These are phyloP conservation scores for Melipona beecheii DNA, from an alignment of 2,888 invertebrate genomes.

Conservation along the genomic window DNA sequence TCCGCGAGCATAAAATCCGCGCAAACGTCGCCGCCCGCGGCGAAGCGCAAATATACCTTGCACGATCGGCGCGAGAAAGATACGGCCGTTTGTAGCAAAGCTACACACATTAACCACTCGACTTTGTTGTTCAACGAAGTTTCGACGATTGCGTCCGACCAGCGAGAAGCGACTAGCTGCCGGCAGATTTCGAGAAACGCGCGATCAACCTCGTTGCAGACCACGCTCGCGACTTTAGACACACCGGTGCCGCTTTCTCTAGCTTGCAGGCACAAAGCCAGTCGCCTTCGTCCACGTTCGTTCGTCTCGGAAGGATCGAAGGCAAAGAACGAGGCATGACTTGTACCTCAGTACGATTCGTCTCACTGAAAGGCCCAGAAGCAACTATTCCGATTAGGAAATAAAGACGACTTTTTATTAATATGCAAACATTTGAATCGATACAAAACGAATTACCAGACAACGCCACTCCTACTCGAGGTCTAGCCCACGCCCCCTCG, in stretches of 20 bases:
- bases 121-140: background rate
- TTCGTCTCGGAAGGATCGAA: constrained; percentile 6
- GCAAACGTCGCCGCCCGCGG: background rate
- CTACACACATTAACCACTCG: background rate
- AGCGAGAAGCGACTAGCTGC: background rate
- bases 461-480: no score
- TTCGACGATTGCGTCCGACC: background rate
- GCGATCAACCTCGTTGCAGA: constrained; percentile 46
- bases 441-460: no score
- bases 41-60: background rate
- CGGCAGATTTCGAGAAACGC: background rate
- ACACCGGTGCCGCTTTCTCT: constrained; percentile 53
- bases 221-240: constrained; percentile 31
- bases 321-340: background rate
- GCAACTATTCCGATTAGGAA: no score
- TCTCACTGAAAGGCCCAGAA: no score
- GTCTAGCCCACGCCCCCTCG: no score
- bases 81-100: background rate
- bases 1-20: background rate
- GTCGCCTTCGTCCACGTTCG: constrained; percentile 19
- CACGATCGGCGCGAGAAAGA: background rate
- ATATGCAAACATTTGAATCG: no score
- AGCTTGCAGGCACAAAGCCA: constrained; percentile 42
- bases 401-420: no score
- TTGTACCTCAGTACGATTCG: no score